Conservation (phyloP, 2,888 invertebrate genomes). For the Coecobrya sp. region DNA sequence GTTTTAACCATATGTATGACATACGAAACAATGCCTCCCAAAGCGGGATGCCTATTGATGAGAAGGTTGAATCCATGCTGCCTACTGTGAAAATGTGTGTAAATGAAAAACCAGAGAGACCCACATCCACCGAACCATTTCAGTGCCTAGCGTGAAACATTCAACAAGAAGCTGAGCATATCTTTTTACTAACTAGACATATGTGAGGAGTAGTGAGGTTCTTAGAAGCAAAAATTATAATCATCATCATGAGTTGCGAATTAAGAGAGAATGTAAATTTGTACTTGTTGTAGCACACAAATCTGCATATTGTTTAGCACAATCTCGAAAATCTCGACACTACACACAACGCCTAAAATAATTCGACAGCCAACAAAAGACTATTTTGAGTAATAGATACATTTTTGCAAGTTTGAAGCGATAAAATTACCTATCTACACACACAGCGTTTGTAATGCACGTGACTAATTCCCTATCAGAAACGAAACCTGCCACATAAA, state of each 20-base stretch:
- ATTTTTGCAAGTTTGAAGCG: background rate
- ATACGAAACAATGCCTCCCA: constrained; percentile 64
- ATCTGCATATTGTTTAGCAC: constrained; percentile 37
- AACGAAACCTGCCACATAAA: background rate
- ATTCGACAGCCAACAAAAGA: constrained; percentile 10
- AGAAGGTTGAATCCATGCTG: constrained; percentile 61
- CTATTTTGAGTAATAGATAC: constrained; percentile 33
- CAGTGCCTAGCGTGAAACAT: constrained; percentile 70
- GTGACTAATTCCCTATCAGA: constrained; percentile 62
- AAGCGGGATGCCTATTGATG: constrained; percentile 66
- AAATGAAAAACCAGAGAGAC: constrained; percentile 78
- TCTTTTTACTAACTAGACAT: constrained; percentile 67
- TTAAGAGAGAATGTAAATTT: constrained; percentile 18
- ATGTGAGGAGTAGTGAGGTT: constrained; percentile 42
- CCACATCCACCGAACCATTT: constrained; percentile 81
- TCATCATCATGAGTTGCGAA: constrained; percentile 57
- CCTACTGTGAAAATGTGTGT: constrained; percentile 76
- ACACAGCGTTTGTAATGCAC: constrained; percentile 47
- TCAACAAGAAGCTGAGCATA: constrained; percentile 43
- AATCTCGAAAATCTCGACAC: background rate
- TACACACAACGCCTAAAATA: background rate
- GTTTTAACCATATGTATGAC: constrained; percentile 70
- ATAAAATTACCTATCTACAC: background rate
- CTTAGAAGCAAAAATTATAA: constrained; percentile 54
- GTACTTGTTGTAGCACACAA: constrained; percentile 11